Evolutionary conservation across 2,888 invertebrate species (phyloP).

Genomic region (Strigamia maritima): DNA sequence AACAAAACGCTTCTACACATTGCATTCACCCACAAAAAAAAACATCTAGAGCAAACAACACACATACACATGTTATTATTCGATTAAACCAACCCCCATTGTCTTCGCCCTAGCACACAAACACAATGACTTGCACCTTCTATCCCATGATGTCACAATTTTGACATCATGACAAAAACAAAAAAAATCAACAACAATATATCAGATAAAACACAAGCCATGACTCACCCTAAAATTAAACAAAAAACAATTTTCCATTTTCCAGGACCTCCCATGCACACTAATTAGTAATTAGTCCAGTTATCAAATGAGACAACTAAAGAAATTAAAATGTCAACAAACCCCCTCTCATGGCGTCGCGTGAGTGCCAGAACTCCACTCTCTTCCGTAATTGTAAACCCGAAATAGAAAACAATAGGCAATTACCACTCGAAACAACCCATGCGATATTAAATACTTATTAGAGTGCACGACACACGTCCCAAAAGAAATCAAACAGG

Average conservation of each 20-base stretch:
- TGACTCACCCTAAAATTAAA: not conserved
- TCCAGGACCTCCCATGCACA: not conserved
- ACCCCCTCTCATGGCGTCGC: not conserved
- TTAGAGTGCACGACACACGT: not conserved
- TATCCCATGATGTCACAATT: not conserved
- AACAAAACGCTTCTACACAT: too few relatives aligned
- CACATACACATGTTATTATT: too few relatives aligned
- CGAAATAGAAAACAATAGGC: not conserved
- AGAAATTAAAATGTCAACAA: slow-evolving; percentile 13
- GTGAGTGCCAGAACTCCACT: not conserved
- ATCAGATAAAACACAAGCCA: not conserved
- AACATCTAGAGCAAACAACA: too few relatives aligned
- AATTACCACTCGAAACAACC: not conserved
- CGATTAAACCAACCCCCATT: too few relatives aligned
- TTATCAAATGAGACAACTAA: not conserved
- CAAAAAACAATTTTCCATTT: not conserved
- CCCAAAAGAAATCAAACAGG: not conserved
- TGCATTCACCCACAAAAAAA: too few relatives aligned
- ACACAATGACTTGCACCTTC: not conserved
- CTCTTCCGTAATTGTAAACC: not conserved
- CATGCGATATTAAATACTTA: not conserved
- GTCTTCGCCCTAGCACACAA: too few relatives aligned
- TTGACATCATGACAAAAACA: not conserved
- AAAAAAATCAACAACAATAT: not conserved
- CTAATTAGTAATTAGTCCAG: slow-evolving; percentile 15